Percentiles rank a stretch among this genome's conserved stretches.
phyloP scores from a whole-genome alignment of 2,797 vertebrate genomes.

The Mormyrus proboscirostris region DNA sequence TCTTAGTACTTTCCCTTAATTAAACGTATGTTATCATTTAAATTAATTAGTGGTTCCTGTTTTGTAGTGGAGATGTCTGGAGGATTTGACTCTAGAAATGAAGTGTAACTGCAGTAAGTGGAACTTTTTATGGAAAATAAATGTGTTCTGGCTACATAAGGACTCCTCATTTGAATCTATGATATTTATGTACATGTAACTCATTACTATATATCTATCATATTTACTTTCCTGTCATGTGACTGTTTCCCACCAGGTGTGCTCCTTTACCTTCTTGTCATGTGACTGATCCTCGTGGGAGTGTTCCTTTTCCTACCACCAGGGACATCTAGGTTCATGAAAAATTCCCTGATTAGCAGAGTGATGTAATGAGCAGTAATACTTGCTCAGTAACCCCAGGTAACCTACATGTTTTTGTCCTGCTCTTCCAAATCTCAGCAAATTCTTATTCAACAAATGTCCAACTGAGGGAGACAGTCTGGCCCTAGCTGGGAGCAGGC shows the following conservation, averaged over 20 bases:
- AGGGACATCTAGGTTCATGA: background rate
- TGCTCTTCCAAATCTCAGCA: background rate
- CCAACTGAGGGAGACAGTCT: background rate
- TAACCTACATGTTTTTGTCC: background rate
- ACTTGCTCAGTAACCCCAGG: background rate
- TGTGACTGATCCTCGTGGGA: background rate
- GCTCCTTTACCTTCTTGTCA: background rate
- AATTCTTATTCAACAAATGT: background rate
- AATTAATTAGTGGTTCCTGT: conserved; percentile 52
- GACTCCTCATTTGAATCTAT: background rate
- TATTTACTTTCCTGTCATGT: background rate
- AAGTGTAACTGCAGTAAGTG: conserved; percentile 25
- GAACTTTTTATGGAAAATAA: background rate
- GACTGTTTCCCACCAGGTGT: background rate
- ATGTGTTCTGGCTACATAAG: background rate
- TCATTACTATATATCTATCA: background rate
- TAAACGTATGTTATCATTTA: conserved; percentile 52
- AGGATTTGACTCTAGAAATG: conserved; percentile 39
- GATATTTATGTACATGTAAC: background rate
- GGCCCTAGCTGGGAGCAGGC: background rate
- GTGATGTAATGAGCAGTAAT: background rate
- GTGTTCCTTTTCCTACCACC: background rate
- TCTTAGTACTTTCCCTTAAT: conserved; percentile 50
- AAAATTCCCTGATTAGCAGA: background rate
- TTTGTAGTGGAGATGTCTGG: conserved; percentile 42